These are phyloP conservation scores for Tinamus major DNA, from an alignment of 2,797 vertebrate species.

Conservation along the genomic window DNA sequence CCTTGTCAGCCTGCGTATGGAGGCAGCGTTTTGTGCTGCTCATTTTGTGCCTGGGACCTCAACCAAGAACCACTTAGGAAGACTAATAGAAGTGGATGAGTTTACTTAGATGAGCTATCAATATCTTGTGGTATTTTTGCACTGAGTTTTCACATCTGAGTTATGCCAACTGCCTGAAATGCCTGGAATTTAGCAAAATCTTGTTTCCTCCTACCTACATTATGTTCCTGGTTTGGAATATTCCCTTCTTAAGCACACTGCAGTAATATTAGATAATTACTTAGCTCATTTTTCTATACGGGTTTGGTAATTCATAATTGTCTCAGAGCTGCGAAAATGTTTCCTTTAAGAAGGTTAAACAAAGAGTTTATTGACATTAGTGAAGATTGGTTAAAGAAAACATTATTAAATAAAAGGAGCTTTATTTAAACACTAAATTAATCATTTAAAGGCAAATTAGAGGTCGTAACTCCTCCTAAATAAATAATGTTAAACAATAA, in stretches of 20 bases:
- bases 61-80: not conserved
- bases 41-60: not conserved
- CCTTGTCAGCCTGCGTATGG: fast-evolving
- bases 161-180: conserved; percentile 25
- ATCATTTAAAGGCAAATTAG: conserved; percentile 91
- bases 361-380: conserved; percentile 90
- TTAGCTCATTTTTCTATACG: conserved; percentile 75
- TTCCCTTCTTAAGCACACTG: conserved; percentile 55
- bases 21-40: not conserved
- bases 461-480: conserved; percentile 82
- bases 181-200: conserved; percentile 26
- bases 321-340: conserved; percentile 82
- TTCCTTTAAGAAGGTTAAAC: conserved; percentile 90
- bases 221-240: conserved; percentile 47
- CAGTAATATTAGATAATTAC: conserved; percentile 73
- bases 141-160: conserved; percentile 7
- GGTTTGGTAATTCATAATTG: conserved; percentile 81
- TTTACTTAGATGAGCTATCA: conserved; percentile 14
- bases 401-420: conserved; percentile 89
- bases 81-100: not conserved
- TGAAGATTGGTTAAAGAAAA: conserved; percentile 89
- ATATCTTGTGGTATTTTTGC: conserved; percentile 24
- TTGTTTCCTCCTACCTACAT: conserved; percentile 13
- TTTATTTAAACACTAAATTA: conserved; percentile 91
- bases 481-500: conserved; percentile 84